Percentiles rank a stretch among this genome's conserved stretches.
Evolutionary conservation across 1,140 invertebrate genomes (phyloP).

Genomic region (Eumaeus atala): DNA sequence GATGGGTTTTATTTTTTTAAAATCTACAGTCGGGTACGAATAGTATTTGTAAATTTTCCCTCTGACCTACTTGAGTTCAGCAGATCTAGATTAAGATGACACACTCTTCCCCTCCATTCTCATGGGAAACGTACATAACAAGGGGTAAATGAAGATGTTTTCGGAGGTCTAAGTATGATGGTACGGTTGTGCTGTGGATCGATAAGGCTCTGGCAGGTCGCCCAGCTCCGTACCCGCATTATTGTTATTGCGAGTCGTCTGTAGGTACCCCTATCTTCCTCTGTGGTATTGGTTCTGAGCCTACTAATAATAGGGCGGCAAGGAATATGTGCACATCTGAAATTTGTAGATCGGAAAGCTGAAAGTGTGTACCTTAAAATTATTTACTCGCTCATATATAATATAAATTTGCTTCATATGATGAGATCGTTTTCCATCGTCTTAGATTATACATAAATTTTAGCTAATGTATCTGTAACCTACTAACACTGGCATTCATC

Average conservation of each 20-base stretch:
- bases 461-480: too few relatives aligned
- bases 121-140: conserved; percentile 29
- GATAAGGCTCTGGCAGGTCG: conserved; percentile 67
- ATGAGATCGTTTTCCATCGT: background rate
- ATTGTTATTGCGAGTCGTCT: conserved; percentile 68
- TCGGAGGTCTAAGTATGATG: conserved; percentile 47
- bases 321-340: conserved; percentile 44
- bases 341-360: conserved; percentile 41
- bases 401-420: background rate
- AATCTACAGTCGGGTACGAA: conserved; percentile 50
- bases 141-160: conserved; percentile 36
- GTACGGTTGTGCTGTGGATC: conserved; percentile 50
- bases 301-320: conserved; percentile 50
- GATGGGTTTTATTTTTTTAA: conserved; percentile 62
- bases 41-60: conserved; percentile 71
- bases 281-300: conserved; percentile 52
- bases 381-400: background rate
- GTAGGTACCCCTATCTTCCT: conserved; percentile 50
- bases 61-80: conserved; percentile 68
- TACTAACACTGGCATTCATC: too few relatives aligned
- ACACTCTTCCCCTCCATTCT: conserved; percentile 35
- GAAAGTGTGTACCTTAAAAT: conserved; percentile 20
- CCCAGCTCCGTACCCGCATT: conserved; percentile 63
- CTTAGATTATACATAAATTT: too few relatives aligned
- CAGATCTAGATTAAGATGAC: conserved; percentile 36